Percentiles rank a stretch among this genome's conserved stretches.
Conservation (phyloP, 2,113 vertebrate species). For the Trichomycterus rosablanca region DNA sequence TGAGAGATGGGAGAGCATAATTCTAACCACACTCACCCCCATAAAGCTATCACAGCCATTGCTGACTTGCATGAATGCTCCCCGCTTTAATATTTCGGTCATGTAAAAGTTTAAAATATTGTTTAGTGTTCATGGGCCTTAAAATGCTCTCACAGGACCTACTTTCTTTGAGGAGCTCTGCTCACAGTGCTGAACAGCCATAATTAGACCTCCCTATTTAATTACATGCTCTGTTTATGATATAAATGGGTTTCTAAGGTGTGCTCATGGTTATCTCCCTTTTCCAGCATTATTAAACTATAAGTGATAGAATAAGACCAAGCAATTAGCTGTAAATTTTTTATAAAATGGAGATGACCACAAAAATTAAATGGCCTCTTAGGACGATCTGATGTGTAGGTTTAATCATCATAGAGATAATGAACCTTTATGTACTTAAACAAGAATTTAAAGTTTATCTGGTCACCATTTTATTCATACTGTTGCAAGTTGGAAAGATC, state of each 20-base stretch:
- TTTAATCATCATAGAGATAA: too few species aligned
- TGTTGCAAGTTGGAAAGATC: too few species aligned
- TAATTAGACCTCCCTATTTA: not conserved
- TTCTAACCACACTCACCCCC: slow-evolving; percentile 41
- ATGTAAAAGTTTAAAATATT: slow-evolving; percentile 29
- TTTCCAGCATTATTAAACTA: not conserved
- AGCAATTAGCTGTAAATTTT: not conserved
- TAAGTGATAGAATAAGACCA: not conserved
- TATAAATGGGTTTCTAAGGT: not conserved
- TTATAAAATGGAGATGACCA: too few species aligned
- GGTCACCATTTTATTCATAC: too few species aligned
- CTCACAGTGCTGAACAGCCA: slow-evolving; percentile 3
- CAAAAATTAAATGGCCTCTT: too few species aligned
- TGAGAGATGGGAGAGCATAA: slow-evolving; percentile 51
- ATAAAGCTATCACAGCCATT: slow-evolving; percentile 51
- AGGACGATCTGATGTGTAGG: too few species aligned
- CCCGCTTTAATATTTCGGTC: slow-evolving; percentile 33
- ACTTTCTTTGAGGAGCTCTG: not conserved
- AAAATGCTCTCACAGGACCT: slow-evolving; percentile 20
- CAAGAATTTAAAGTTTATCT: too few species aligned
- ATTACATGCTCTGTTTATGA: not conserved
- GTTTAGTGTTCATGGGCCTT: slow-evolving; percentile 20
- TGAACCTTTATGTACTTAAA: too few species aligned
- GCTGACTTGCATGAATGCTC: slow-evolving; percentile 55
- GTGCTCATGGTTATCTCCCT: not conserved